phyloP scores from a whole-genome alignment of 2,797 vertebrate genomes.

The Gobionotothen gibberifrons region DNA sequence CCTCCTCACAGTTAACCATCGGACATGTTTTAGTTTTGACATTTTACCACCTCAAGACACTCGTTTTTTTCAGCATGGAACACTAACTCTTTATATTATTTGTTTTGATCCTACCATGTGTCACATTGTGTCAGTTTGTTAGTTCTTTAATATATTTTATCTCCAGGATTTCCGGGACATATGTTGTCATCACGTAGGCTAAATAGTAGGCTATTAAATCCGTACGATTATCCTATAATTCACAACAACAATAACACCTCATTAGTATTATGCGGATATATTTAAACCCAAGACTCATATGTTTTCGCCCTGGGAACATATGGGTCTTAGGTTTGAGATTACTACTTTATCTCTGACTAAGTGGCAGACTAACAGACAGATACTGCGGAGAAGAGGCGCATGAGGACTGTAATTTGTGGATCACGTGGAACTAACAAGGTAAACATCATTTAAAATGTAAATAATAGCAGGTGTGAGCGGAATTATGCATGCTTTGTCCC shows the following conservation, averaged over 20 bases:
- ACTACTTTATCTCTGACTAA: neutral
- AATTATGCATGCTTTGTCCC: neutral
- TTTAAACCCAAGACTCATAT: neutral
- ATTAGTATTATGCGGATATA: neutral
- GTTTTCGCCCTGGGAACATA: constrained; percentile 9
- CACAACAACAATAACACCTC: neutral
- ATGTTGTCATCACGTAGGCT: neutral
- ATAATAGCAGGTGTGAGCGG: neutral
- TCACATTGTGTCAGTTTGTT: no score
- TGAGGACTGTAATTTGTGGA: neutral
- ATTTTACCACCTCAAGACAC: no score
- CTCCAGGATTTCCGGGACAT: no score
- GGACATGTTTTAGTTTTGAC: no score
- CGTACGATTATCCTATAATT: neutral
- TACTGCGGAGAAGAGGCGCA: neutral
- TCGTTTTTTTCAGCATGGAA: no score
- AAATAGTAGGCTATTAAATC: neutral
- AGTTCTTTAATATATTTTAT: no score
- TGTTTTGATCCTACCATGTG: no score
- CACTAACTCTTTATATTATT: no score
- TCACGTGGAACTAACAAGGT: neutral
- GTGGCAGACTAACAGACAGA: neutral
- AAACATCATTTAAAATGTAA: neutral
- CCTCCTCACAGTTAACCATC: no score
- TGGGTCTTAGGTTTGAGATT: neutral